Evolutionary conservation across 2,888 invertebrate species (phyloP).

Genomic region (Molanna angustata): DNA sequence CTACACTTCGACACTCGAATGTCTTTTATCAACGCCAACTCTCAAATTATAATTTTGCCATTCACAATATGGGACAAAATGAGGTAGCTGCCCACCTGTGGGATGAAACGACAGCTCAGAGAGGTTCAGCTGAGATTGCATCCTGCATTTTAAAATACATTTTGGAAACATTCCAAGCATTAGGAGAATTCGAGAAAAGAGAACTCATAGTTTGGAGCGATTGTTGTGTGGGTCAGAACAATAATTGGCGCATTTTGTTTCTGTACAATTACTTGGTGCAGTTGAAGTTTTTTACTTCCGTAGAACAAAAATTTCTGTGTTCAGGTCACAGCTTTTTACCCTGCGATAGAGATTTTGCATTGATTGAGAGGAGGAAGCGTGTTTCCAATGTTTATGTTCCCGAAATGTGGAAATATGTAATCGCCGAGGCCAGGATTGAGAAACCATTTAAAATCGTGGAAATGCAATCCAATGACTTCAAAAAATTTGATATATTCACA

Average conservation of each 20-base stretch:
- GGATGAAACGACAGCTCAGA: not conserved
- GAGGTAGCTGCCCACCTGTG: not conserved
- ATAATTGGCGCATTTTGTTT: not conserved
- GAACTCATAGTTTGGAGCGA: not conserved
- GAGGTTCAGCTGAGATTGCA: slow-evolving; percentile 1
- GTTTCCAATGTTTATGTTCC: not conserved
- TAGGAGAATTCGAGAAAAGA: not conserved
- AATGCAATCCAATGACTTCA: not conserved
- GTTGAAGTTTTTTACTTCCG: not conserved
- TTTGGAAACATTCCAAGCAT: not conserved
- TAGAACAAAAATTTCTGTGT: not conserved
- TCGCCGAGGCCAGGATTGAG: not conserved
- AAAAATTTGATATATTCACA: not conserved
- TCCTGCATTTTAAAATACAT: slow-evolving; percentile 1
- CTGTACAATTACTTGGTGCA: slow-evolving; percentile 4
- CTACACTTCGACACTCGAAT: not conserved
- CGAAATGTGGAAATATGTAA: slow-evolving; percentile 2
- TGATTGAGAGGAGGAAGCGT: not conserved
- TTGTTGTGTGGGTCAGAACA: slow-evolving; percentile 1
- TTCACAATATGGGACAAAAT: not conserved
- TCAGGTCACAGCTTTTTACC: slow-evolving; percentile 1
- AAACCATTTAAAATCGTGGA: not conserved
- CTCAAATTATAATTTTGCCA: slow-evolving; percentile 1
- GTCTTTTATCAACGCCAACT: slow-evolving; percentile 2
- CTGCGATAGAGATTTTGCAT: not conserved